phyloP scores from a whole-genome alignment of 1,140 invertebrate species.

The Magallana angulata region DNA sequence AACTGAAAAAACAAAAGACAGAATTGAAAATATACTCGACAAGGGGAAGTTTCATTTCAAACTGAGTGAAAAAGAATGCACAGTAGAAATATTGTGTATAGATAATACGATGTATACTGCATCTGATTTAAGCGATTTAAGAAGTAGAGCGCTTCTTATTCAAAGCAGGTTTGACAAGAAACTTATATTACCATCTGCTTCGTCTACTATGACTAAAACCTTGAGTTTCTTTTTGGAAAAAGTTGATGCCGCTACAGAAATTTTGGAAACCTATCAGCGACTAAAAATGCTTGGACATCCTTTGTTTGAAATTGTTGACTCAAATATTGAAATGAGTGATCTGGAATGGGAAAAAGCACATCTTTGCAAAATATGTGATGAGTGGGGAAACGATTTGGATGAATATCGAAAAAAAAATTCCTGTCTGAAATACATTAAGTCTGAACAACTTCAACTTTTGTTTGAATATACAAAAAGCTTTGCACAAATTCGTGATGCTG shows the following conservation, averaged over 20 bases:
- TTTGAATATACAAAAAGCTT: constrained; percentile 1
- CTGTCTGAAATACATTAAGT: constrained; percentile 62
- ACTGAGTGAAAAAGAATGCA: neutral
- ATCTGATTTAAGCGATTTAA: constrained; percentile 60
- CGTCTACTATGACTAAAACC: constrained; percentile 6
- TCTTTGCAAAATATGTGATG: constrained; percentile 15
- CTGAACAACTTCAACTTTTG: constrained; percentile 55
- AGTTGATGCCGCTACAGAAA: constrained; percentile 56
- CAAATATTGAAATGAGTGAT: neutral
- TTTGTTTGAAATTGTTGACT: constrained; percentile 18
- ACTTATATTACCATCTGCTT: neutral
- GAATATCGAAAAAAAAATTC: constrained; percentile 49
- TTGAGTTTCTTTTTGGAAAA: constrained; percentile 52
- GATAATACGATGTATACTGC: constrained; percentile 49
- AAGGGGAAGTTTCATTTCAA: constrained; percentile 56
- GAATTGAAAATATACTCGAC: constrained; percentile 56
- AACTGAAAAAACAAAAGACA: constrained; percentile 65
- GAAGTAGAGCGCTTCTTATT: constrained; percentile 64
- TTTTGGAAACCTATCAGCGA: constrained; percentile 40
- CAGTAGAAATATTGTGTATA: constrained; percentile 49
- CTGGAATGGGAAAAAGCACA: neutral
- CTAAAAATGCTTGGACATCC: constrained; percentile 60
- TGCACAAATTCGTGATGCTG: neutral
- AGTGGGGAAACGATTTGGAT: constrained; percentile 49
- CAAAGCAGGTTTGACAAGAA: constrained; percentile 59